Conservation (phyloP, 64 coral and sea anemone genomes). For the Cladopsammia gracilis region DNA sequence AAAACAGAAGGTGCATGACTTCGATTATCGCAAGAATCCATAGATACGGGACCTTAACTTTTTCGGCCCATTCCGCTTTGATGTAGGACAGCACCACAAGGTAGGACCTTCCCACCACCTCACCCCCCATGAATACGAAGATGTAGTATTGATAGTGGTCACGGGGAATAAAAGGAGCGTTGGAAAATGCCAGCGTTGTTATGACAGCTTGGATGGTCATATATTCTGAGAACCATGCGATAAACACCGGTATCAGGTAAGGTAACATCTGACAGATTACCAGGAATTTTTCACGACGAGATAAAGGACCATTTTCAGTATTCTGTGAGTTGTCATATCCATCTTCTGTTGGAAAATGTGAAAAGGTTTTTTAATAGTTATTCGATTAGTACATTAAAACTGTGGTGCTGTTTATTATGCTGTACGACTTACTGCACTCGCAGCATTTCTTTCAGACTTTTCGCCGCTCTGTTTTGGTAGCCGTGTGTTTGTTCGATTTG, state of each 20-base stretch:
- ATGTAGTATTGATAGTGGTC: constrained; percentile 90
- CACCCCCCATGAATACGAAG: constrained; percentile 47
- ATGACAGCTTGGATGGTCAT: constrained; percentile 73
- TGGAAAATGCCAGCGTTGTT: constrained; percentile 78
- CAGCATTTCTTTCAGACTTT: no score
- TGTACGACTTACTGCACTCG: no score
- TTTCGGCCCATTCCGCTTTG: constrained; percentile 22
- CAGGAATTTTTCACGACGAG: constrained; percentile 51
- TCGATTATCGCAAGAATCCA: constrained; percentile 61
- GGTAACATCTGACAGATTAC: constrained; percentile 53
- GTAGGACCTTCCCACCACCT: constrained; percentile 76
- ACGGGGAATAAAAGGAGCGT: constrained; percentile 74
- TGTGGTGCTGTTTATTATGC: no score
- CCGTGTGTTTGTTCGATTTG: no score
- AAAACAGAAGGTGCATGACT: constrained; percentile 61
- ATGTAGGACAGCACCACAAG: constrained; percentile 40
- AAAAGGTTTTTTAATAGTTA: no score
- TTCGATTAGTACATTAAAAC: no score
- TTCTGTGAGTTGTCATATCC: not conserved
- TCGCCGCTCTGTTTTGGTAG: no score
- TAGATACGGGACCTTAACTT: constrained; percentile 58
- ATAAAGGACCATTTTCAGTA: not conserved
- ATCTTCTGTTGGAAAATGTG: not conserved
- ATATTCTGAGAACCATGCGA: constrained; percentile 69
- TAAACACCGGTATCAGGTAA: constrained; percentile 33